Base-by-base conservation (phyloP, 1,140 invertebrate genomes). In the Drosophila seguyi region DNA sequence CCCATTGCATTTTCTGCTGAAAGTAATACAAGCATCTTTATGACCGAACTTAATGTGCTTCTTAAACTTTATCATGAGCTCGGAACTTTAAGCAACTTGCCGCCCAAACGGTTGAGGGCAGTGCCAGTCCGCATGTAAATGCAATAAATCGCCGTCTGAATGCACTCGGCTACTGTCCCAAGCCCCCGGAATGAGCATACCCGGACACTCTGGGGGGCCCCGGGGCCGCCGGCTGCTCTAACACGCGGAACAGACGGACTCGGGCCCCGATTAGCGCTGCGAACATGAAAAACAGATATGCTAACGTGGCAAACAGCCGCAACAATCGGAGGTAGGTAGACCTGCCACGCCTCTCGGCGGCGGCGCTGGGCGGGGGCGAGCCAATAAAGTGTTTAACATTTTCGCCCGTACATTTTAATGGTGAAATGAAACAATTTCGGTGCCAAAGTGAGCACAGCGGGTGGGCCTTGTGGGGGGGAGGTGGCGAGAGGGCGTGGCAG, bases 371-470 rank as follows among this genome's bases (percentile, higher is more conserved):
- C 67, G 41, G 78, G 76, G 67, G 52, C 84, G 78, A 80, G 73
- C 65, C 84, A 87, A 87, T 87, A 87, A 87, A 87, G 80, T 87
- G 84, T 87, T 88, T 78, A 84, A 87, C 79, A 84, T 87, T 75
- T 83, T 68, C 80, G 55, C 39, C 77, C 47, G 84, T 71, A 87
- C 80, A 87, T 87, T 87, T 87, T 88, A 87, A 88, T 88, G 84
- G 85, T 80, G 57, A 88, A 88, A 77, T 87, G 84, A 88, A 87
- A 87, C 84, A 88, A 88, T 87, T 88, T 80, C 50, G 68, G 42
- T 56, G 72, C 52, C 65, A 50, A 55, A 66, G 61, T 38, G 48
- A 22, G 60, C 36, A 42, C 59, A 60, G 42, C 34, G 52, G 39
- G 38, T 25, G 20, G 38, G 53, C 29, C 31, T 16, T 27, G 44